Conservation (phyloP, 2,888 invertebrate species). For the Vesta saturnalis region DNA sequence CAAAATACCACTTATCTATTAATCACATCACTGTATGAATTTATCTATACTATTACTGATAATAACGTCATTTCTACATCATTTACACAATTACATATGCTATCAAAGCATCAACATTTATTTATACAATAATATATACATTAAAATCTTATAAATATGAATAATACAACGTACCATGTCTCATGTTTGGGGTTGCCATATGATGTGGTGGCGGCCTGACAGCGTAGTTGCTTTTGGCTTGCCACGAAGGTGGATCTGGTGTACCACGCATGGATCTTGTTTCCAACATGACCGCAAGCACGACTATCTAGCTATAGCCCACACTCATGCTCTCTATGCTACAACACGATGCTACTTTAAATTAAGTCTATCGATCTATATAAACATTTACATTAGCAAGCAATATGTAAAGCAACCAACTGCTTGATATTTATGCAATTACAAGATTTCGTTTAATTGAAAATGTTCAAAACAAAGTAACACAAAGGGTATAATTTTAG, state of each 20-base stretch:
- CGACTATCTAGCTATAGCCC: slow-evolving; percentile 50
- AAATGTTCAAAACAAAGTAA: slow-evolving; percentile 19
- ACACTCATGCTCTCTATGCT: slow-evolving; percentile 52
- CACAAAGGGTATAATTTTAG: slow-evolving; percentile 33
- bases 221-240: slow-evolving; percentile 66
- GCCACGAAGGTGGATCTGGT: slow-evolving; percentile 72
- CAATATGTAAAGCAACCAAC: not conserved
- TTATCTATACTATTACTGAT: slow-evolving; percentile 28
- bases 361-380: not conserved
- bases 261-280: slow-evolving; percentile 79
- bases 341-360: slow-evolving; percentile 40
- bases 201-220: slow-evolving; percentile 58
- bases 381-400: slow-evolving; percentile 4
- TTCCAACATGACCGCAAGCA: slow-evolving; percentile 73
- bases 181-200: slow-evolving; percentile 59
- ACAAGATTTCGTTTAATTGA: not conserved
- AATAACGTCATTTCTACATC: slow-evolving; percentile 17
- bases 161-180: slow-evolving; percentile 56
- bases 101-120: not conserved
- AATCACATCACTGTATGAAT: slow-evolving; percentile 7
- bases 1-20: slow-evolving; percentile 11
- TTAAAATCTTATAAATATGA: not conserved
- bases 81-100: not conserved
- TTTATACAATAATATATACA: not conserved
- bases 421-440: not conserved